Evolutionary conservation across 2,888 invertebrate species (phyloP).

Genomic region (Sycophila texana): DNA sequence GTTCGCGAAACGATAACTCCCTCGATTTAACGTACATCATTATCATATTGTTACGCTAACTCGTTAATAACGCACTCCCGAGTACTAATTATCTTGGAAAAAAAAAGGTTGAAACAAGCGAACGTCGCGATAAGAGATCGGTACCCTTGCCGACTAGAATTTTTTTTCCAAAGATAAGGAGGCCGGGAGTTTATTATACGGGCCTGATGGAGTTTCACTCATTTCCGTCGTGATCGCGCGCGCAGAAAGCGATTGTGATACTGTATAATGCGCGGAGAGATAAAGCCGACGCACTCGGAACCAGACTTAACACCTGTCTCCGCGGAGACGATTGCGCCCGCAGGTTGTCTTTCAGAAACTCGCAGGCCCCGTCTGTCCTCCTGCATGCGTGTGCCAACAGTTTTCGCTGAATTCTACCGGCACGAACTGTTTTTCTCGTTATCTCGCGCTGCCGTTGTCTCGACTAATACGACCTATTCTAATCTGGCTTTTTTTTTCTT

Average conservation of each 20-base stretch:
- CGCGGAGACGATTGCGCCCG: slow-evolving; percentile 46
- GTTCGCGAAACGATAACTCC: neutral
- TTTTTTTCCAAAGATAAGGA: slow-evolving; percentile 29
- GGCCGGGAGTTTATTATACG: slow-evolving; percentile 48
- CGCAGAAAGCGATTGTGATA: slow-evolving; percentile 34
- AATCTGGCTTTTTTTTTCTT: too few relatives aligned
- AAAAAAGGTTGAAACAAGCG: neutral
- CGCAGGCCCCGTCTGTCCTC: neutral
- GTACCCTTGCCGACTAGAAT: slow-evolving; percentile 19
- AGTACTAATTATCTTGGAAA: neutral
- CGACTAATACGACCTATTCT: neutral
- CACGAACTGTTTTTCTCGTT: neutral
- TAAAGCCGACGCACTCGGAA: slow-evolving; percentile 27
- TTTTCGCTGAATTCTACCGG: slow-evolving; percentile 11
- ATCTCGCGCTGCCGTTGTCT: neutral
- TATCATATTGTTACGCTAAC: neutral
- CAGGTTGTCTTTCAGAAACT: slow-evolving; percentile 41
- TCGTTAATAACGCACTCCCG: neutral
- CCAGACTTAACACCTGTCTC: slow-evolving; percentile 50
- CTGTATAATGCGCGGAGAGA: slow-evolving; percentile 7
- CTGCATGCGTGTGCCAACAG: neutral
- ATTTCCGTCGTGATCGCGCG: slow-evolving; percentile 51
- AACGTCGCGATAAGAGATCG: slow-evolving; percentile 27
- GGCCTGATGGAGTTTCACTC: slow-evolving; percentile 50
- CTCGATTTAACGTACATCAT: neutral